Evolutionary conservation across 2,113 vertebrate species (phyloP), one percentile per base, ranked within the genome.

Genomic region (Antennarius striatus): DNA sequence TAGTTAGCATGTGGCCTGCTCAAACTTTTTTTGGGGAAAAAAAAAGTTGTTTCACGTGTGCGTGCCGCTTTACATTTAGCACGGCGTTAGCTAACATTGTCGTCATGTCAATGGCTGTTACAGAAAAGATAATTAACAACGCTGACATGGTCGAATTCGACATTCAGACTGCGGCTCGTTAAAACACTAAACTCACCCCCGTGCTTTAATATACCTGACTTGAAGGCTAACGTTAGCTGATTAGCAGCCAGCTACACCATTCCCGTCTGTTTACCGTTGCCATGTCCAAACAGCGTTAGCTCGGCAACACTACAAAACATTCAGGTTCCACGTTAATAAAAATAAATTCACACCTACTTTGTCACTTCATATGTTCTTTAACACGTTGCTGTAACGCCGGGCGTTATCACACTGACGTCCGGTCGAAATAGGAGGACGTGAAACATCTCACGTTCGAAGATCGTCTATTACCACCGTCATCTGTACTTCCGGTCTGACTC

Each of bases 261-360:
- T 6, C 1, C 9, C 10, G 39, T 39, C 11, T 57, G 60, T 71
- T 79, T 68, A 71, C 61, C 22, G n/a, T 12, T 15, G n/a, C 60
- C 10, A 11, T 32, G 39, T 12, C 53, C 59, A 30, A 3, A 11
- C 3, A 6, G 15, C 32, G 45, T 78, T 88, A 88, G 81, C 83
- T 74, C 84, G 73, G 79, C 83, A 66, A 56, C 60, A 50, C 16
- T 12, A 45, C 32, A 16, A n/a, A 36, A 36, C 5, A n/a, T 6
- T n/a, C 53, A 15, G 3, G 5, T 47, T 43, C 11, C 11, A 15
- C 5, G 14, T 47, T 13, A 4, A 14, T 29, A 13, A 47, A 15
- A 47, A 55, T 14, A 55, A 1, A 39, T 6, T 8, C 4, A 16
- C 29, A 60, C 65, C 15, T 48, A 17, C 60, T 10, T 48, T 11